Evolutionary conservation across 2,888 invertebrate species (phyloP), one percentile per base, ranked within the genome.

Genomic region (Nephrotoma guestfalica): DNA sequence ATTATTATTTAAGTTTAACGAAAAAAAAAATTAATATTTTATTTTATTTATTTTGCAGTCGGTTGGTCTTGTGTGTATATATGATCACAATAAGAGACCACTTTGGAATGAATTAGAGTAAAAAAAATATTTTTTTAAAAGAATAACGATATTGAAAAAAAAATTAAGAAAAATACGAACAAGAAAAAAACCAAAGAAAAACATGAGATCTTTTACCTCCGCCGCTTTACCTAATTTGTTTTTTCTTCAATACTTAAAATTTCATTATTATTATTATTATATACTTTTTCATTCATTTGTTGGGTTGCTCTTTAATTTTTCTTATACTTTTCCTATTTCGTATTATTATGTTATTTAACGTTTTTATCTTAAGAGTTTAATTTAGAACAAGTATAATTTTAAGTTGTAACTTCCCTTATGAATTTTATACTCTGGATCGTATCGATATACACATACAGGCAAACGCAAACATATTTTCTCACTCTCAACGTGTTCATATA

Each of bases 51-150:
- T 41, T 47, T 84, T 84, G 41, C 42, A 41, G 41, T 84, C 41
- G 42, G n/a, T 84, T 41, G 41, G 41, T 41, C 83, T 83, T 42
- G 41, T 84, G 18, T 41, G 6, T 84, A 41, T 84, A 41, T 84
- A 84, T 84, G 41, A 84, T 41, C 41, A 84, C 42, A 41, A 41
- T 84, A 84, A 84, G 84, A 84, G 84, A 84, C 42, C 84, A 84
- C 84, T 84, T 84, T 84, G 84, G 42, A 84, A 42, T 84, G 84
- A 84, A 84, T 84, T 84, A 84, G 84, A 84, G 84, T 84, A 84
- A 84, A 84, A 84, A 84, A 84, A 84, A 84, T 15, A 41, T 30
- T 71, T 71, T 71, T 71, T 71, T 4, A 42, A 84, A 84, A 42
- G 42, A 84, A 84, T 84, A 84, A 84, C 84, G 15, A 84, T 42